phyloP scores from a whole-genome alignment of 2,797 vertebrate genomes.

The Parambassis ranga region DNA sequence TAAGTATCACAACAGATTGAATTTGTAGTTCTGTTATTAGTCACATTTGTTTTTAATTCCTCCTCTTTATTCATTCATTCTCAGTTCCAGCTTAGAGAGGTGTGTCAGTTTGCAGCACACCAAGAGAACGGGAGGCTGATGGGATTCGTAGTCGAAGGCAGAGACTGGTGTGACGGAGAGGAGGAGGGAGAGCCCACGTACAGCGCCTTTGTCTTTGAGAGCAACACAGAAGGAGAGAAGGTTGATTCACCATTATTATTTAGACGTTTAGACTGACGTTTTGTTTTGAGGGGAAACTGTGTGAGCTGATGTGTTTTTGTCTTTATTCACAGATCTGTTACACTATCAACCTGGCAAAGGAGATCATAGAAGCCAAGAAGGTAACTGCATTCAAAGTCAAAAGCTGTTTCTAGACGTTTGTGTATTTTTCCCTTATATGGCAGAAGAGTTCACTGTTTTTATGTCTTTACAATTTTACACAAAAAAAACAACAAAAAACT shows the following conservation, averaged over 20 bases:
- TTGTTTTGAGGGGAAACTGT: background rate
- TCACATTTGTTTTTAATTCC: background rate
- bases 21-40: background rate
- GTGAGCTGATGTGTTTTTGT: background rate
- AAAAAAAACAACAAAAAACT: too few species aligned
- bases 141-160: conserved; percentile 88
- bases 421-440: too few species aligned
- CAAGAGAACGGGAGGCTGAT: conserved; percentile 94
- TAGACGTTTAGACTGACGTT: too few species aligned
- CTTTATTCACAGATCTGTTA: conserved; percentile 89
- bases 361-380: conserved; percentile 92
- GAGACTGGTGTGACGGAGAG: conserved; percentile 77
- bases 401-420: background rate
- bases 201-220: conserved; percentile 93
- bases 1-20: conserved; percentile 76
- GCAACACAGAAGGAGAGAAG: conserved; percentile 98
- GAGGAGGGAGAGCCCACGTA: conserved; percentile 83
- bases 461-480: too few species aligned
- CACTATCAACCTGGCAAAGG: conserved; percentile 93
- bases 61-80: background rate
- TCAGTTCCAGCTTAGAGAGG: conserved; percentile 90
- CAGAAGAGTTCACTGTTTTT: too few species aligned
- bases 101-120: conserved; percentile 93
- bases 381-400: conserved; percentile 68
- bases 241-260: conserved; percentile 60